Evolutionary conservation across 2,113 vertebrate species (phyloP).

Genomic region (Odontesthes bonariensis): DNA sequence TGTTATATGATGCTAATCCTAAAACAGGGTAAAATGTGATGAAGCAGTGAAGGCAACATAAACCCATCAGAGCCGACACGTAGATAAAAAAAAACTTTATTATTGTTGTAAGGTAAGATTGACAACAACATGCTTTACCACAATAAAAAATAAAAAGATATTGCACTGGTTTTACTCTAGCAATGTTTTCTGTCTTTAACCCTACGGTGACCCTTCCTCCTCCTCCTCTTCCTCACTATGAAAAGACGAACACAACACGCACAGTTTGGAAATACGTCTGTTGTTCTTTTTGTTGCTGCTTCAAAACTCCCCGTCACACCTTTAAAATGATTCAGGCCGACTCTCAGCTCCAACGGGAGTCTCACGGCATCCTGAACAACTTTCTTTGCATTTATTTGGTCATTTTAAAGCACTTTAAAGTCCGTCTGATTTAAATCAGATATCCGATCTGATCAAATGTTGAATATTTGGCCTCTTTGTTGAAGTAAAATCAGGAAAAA

Average conservation of each 20-base stretch:
- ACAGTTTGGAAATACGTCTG: slow-evolving; percentile 19
- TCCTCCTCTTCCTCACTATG: slow-evolving; percentile 35
- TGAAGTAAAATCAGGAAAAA: no score
- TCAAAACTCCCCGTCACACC: no score
- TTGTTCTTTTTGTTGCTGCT: no score
- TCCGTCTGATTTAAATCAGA: no score
- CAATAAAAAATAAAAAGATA: slow-evolving; percentile 82
- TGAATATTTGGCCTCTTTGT: no score
- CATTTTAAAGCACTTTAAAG: no score
- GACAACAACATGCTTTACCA: slow-evolving; percentile 84
- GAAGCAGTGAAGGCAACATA: not conserved
- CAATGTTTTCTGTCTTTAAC: slow-evolving; percentile 40
- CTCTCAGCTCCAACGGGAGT: no score
- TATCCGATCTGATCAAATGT: no score
- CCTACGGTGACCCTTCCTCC: slow-evolving; percentile 26
- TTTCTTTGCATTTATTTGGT: no score
- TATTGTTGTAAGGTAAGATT: slow-evolving; percentile 78
- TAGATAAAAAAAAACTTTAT: slow-evolving; percentile 83
- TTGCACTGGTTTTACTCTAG: slow-evolving; percentile 83
- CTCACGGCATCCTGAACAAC: no score
- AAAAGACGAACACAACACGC: slow-evolving; percentile 35
- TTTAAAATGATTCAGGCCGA: no score
- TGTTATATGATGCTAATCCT: not conserved
- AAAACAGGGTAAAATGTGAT: not conserved
- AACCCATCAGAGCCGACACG: not conserved